Evolutionary conservation across 2,797 vertebrate genomes (phyloP).

Genomic region (Spheniscus humboldti): DNA sequence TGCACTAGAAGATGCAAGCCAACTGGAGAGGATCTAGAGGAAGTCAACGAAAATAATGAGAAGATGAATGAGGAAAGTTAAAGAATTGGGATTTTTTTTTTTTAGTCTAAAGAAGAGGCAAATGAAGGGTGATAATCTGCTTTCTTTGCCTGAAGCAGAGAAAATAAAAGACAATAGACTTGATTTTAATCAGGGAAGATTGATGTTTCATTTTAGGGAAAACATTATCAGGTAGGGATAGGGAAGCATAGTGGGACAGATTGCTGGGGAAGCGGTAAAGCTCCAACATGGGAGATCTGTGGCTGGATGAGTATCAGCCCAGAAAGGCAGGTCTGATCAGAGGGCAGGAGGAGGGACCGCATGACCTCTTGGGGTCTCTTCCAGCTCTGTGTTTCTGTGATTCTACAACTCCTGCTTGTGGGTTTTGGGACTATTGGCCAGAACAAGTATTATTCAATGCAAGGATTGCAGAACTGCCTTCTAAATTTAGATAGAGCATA

Average conservation of each 20-base stretch:
- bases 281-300: neutral
- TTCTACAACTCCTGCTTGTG: neutral
- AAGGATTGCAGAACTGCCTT: neutral
- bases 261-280: neutral
- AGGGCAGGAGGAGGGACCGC: neutral
- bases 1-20: neutral
- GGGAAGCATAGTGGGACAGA: neutral
- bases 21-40: neutral
- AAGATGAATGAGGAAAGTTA: neutral
- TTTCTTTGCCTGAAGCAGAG: neutral
- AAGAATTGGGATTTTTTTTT: neutral
- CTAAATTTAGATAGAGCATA: neutral
- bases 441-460: neutral
- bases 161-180: neutral
- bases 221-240: neutral
- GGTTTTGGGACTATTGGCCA: neutral
- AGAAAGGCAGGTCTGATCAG: neutral
- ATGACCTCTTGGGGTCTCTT: neutral
- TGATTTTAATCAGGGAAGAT: neutral
- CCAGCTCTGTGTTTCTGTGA: neutral
- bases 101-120: neutral
- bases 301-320: neutral
- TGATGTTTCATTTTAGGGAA: neutral
- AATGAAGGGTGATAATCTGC: neutral
- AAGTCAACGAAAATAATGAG: neutral